These are phyloP conservation scores for Teinopalpus imperialis DNA, from an alignment of 2,888 invertebrate genomes.

Conservation along the genomic window DNA sequence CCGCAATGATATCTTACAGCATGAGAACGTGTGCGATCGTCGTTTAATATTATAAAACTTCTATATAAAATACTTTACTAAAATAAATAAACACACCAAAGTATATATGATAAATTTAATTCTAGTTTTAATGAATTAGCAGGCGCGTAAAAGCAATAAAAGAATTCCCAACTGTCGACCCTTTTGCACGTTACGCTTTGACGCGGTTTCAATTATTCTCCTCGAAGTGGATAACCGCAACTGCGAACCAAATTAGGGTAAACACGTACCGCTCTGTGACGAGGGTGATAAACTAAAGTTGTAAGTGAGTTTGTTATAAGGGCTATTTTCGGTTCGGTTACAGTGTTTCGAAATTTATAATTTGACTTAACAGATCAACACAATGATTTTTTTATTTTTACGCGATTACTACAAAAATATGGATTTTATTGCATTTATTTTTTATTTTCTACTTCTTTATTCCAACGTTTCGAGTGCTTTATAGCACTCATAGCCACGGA, in stretches of 20 bases:
- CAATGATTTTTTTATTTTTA: too few species aligned
- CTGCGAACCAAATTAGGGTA: constrained; percentile 10
- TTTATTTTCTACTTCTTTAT: too few species aligned
- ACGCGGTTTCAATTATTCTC: constrained; percentile 20
- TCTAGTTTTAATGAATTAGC: constrained; percentile 1
- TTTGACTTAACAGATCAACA: background rate
- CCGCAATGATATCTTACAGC: too few species aligned
- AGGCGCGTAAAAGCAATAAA: constrained; percentile 3
- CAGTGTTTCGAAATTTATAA: background rate
- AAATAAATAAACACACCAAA: background rate
- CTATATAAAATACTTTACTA: too few species aligned
- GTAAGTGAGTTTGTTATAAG: constrained; percentile 14
- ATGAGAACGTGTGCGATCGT: too few species aligned
- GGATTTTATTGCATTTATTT: too few species aligned
- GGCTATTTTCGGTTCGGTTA: background rate
- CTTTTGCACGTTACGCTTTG: background rate
- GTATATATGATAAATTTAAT: too few species aligned
- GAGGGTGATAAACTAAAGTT: constrained; percentile 14
- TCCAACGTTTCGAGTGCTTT: too few species aligned
- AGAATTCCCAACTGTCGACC: background rate
- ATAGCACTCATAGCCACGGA: too few species aligned
- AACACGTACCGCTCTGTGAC: constrained; percentile 3
- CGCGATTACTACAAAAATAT: too few species aligned
- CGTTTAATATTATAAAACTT: too few species aligned
- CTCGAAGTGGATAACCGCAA: constrained; percentile 11